Evolutionary conservation across 2,888 invertebrate species (phyloP).

Genomic region (Melipona bicolor): DNA sequence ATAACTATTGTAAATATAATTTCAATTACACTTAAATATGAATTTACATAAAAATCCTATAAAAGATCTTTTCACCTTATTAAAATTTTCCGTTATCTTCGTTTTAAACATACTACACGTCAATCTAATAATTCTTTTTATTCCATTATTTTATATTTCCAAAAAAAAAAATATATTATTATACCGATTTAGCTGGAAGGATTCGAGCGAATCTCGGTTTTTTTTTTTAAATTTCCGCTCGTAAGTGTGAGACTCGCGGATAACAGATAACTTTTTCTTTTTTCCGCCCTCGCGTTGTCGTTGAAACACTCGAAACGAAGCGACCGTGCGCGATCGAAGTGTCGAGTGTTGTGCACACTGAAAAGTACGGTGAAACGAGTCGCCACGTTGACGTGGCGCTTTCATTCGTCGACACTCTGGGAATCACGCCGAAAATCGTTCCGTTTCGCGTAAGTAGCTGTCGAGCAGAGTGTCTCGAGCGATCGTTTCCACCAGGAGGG

Average conservation of each 20-base stretch:
- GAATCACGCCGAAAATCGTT: background rate
- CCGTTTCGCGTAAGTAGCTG: conserved; percentile 2
- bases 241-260: background rate
- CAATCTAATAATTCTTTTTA: background rate
- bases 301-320: background rate
- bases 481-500: background rate
- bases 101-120: background rate
- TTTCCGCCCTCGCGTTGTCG: background rate
- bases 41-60: too few relatives aligned
- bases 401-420: background rate
- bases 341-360: background rate
- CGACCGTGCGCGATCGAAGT: conserved; percentile 2
- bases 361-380: conserved; percentile 1
- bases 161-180: background rate
- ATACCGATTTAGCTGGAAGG: background rate
- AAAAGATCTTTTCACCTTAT: conserved; percentile 4
- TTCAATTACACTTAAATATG: too few relatives aligned
- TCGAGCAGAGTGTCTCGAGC: background rate
- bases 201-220: background rate
- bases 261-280: background rate
- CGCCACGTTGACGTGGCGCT: background rate
- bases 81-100: conserved; percentile 1
- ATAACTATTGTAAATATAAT: too few relatives aligned
- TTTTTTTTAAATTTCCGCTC: background rate
- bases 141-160: background rate